Evolutionary conservation across 2,888 invertebrate species (phyloP).

Genomic region (Calameuta idolon): DNA sequence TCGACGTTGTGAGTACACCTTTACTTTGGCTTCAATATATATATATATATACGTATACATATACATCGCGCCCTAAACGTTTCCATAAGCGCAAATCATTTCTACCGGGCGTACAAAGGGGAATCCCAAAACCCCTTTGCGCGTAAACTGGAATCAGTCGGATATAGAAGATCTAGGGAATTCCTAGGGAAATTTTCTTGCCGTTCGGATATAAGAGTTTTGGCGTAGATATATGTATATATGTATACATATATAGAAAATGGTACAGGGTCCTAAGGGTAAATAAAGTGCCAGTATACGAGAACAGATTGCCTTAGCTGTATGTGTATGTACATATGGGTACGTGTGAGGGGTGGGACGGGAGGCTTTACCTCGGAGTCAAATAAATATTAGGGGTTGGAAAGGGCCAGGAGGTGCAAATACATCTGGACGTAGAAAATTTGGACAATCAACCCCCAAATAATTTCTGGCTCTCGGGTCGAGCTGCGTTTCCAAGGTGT

Average conservation of each 20-base stretch:
- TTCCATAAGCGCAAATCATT: constrained; percentile 5
- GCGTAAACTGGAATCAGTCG: background rate
- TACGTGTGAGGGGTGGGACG: too few species aligned
- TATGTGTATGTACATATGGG: background rate
- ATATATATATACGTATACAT: background rate
- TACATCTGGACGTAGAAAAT: background rate
- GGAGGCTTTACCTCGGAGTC: too few species aligned
- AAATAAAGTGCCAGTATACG: background rate
- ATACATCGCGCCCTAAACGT: background rate
- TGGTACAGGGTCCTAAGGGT: background rate
- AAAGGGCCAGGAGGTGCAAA: background rate
- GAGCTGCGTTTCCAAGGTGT: background rate
- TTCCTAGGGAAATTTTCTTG: background rate
- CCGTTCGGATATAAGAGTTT: background rate
- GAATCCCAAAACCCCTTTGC: background rate
- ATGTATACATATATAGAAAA: background rate
- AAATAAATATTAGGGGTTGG: background rate
- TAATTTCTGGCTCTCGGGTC: background rate
- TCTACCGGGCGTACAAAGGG: background rate
- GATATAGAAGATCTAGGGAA: background rate
- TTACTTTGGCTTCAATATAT: background rate
- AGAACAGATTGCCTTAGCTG: background rate
- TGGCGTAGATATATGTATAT: background rate
- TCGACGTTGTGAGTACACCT: constrained; percentile 86
- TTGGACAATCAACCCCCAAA: background rate